These are phyloP conservation scores for Acrobasis consociella DNA, from an alignment of 2,888 invertebrate genomes.

Conservation along the genomic window DNA sequence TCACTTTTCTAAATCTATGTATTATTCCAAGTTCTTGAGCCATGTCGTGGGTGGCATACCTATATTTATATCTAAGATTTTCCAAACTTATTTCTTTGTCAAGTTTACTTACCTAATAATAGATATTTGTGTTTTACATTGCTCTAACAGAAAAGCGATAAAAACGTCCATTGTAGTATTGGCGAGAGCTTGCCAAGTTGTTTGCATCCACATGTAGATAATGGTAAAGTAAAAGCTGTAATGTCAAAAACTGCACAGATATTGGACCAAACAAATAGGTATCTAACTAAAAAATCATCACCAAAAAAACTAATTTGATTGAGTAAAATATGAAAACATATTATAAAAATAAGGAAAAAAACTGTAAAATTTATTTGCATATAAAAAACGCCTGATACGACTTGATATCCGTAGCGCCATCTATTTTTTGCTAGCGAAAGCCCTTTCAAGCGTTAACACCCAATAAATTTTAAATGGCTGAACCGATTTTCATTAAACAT, in stretches of 20 bases:
- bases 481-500: too few species aligned
- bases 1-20: too few species aligned
- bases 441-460: too few species aligned
- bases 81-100: not conserved
- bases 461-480: too few species aligned
- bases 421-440: too few species aligned
- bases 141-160: conserved; percentile 51
- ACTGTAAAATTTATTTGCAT: too few species aligned
- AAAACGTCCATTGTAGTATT: conserved; percentile 58
- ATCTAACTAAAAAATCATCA: not conserved
- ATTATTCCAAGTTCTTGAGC: too few species aligned
- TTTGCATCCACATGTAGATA: conserved; percentile 54
- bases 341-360: too few species aligned
- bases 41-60: too few species aligned
- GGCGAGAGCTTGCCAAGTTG: conserved; percentile 52
- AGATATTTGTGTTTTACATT: conserved; percentile 55
- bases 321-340: not conserved
- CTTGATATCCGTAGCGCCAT: too few species aligned
- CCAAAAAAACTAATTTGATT: not conserved
- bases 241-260: not conserved
- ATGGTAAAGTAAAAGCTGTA: conserved; percentile 49
- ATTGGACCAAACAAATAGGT: too few species aligned
- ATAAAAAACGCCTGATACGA: too few species aligned
- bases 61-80: not conserved
- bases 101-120: conserved; percentile 51